Percentiles rank a stretch among this genome's conserved stretches.
These are phyloP conservation scores for Nothocercus nigrocapillus DNA, from an alignment of 2,113 vertebrate genomes.

Conservation along the genomic window DNA sequence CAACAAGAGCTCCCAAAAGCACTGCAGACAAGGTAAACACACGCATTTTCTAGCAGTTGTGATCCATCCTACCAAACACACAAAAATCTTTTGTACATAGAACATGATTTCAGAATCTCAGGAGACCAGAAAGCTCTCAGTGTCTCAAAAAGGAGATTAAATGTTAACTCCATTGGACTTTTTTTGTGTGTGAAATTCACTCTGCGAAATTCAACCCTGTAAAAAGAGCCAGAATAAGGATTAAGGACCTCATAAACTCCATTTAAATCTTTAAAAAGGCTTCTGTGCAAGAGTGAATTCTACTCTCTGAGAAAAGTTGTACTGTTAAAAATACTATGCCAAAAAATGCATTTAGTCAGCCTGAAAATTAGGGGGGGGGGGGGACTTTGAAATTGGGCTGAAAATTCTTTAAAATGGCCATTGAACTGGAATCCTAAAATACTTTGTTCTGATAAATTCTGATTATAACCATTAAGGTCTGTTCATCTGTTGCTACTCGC, in stretches of 20 bases:
- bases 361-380: not conserved
- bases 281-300: constrained; percentile 34
- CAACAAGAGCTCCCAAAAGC: not conserved
- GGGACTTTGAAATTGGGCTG: not conserved
- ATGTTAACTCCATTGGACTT: not conserved
- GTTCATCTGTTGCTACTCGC: not conserved
- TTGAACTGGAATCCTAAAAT: not conserved
- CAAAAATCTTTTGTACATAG: constrained; percentile 11
- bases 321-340: not conserved
- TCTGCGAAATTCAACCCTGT: constrained; percentile 46
- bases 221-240: constrained; percentile 42
- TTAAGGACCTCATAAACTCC: constrained; percentile 38
- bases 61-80: not conserved
- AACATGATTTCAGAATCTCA: constrained; percentile 25
- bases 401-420: not conserved
- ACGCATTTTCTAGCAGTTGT: not conserved
- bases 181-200: constrained; percentile 56
- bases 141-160: constrained; percentile 40
- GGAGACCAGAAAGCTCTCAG: constrained; percentile 29
- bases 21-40: not conserved
- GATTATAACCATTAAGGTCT: not conserved
- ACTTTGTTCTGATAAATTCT: not conserved
- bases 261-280: constrained; percentile 50
- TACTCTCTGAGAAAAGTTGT: constrained; percentile 8
- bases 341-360: not conserved